These are phyloP conservation scores for Petroica traversi DNA, from an alignment of 2,113 vertebrate genomes.

Conservation along the genomic window DNA sequence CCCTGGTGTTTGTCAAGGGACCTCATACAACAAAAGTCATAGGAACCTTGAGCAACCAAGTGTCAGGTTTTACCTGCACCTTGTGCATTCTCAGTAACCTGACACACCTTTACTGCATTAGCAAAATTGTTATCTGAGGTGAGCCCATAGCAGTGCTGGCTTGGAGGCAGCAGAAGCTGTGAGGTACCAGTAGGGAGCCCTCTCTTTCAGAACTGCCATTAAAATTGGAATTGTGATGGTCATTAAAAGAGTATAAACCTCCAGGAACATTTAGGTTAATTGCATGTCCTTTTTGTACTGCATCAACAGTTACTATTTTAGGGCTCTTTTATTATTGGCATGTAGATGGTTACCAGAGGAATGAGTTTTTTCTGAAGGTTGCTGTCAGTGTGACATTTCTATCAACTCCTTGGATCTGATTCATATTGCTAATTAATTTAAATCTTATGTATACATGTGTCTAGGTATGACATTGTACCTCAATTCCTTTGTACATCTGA, in stretches of 20 bases:
- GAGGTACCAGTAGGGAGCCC: neutral
- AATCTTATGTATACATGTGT: neutral
- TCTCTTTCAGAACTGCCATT: neutral
- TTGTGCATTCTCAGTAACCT: neutral
- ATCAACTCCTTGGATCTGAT: neutral
- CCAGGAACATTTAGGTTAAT: neutral
- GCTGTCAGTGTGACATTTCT: neutral
- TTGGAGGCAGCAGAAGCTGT: neutral
- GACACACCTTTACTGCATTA: neutral
- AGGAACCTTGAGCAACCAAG: neutral
- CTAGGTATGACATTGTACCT: neutral
- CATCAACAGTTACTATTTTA: neutral
- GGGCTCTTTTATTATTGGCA: neutral
- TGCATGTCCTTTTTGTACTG: neutral
- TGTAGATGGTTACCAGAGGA: neutral
- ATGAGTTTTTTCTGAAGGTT: neutral
- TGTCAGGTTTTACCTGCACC: neutral
- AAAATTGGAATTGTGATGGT: neutral
- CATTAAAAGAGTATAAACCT: neutral
- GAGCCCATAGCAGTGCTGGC: neutral
- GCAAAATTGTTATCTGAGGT: neutral
- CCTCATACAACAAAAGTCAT: fast-evolving
- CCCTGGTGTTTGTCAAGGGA: neutral
- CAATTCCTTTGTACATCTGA: neutral
- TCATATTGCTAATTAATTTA: neutral